Base-by-base conservation (phyloP, 2,888 invertebrate species). In the Neria commutata region DNA sequence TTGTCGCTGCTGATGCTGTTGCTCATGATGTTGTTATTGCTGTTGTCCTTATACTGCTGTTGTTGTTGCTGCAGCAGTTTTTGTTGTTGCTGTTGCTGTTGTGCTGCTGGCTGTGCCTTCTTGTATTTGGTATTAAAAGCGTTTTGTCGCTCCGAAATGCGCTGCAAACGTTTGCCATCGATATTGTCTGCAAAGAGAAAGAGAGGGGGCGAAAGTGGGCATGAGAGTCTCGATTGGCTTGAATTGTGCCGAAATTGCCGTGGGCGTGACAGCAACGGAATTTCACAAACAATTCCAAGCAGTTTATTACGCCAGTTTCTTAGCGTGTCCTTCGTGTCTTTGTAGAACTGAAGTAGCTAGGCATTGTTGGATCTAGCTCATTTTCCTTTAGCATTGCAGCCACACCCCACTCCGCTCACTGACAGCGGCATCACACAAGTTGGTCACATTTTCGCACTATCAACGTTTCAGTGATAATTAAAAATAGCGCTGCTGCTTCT, bases 91-190 rank as follows among this genome's bases (percentile, higher is more conserved):
- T 60, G 67, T 23, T 66, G 65, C 55, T 64, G 60, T 55, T 60
- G 82, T 67, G 85, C 85, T 67, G 85, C 86, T 70, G 86, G 85
- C 64, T 86, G 79, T 19, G 87, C 86, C 62, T 86, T 85, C 78
- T 88, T 87, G 78, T 87, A 87, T 78, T 88, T 89, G 74, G 83
- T 85, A 83, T 86, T 85, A 73, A 86, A 86, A 60, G 70, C 83
- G 72, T 83, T 85, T 71, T 86, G 81, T 51, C 86, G 82, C 69
- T 88, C 87, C 14, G 85, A 82, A 68, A 87, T 85, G 40, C 86
- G 84, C 75, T 86, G 86, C 76, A 87, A 84, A 76, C 88, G 86
- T 61, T 83, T 82, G 56, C 83, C 71, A 71, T 83, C 84, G 34
- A 74, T 71, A 62, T 83, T 83, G 67, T 85, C 85, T 78, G 72